Percentiles rank a stretch among this genome's conserved stretches.
These are phyloP conservation scores for Schizaphis graminum DNA, from an alignment of 2,888 invertebrate genomes.

Conservation along the genomic window DNA sequence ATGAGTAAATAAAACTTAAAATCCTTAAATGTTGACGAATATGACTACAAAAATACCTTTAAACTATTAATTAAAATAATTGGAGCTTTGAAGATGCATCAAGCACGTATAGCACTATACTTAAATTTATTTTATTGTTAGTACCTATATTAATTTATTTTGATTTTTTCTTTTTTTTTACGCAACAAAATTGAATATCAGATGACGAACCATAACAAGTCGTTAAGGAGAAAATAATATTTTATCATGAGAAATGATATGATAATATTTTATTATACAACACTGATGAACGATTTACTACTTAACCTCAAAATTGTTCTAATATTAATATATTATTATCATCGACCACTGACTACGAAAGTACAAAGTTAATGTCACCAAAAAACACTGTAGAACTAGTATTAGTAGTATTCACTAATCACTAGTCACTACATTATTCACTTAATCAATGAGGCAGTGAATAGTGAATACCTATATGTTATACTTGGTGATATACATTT, in stretches of 20 bases:
- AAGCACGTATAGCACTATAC: neutral
- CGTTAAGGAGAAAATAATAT: constrained; percentile 13
- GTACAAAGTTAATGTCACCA: no score
- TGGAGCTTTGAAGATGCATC: neutral
- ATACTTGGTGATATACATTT: no score
- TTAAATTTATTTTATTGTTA: neutral
- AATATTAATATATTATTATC: neutral
- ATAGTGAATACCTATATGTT: no score
- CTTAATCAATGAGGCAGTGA: no score
- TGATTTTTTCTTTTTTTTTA: neutral
- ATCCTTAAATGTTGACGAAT: neutral
- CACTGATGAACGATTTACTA: constrained; percentile 41
- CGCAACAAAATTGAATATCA: neutral
- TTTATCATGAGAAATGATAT: neutral
- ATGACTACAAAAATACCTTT: neutral
- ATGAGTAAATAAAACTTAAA: neutral
- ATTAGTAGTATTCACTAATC: no score
- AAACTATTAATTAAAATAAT: neutral
- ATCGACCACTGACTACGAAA: no score
- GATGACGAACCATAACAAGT: constrained; percentile 22
- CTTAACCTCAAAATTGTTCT: constrained; percentile 56
- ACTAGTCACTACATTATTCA: no score
- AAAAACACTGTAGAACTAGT: no score
- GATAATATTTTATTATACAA: constrained; percentile 6
- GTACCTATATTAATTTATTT: neutral